These are phyloP conservation scores for Acropora yongei DNA, from an alignment of 64 coral and sea anemone genomes.

Conservation along the genomic window DNA sequence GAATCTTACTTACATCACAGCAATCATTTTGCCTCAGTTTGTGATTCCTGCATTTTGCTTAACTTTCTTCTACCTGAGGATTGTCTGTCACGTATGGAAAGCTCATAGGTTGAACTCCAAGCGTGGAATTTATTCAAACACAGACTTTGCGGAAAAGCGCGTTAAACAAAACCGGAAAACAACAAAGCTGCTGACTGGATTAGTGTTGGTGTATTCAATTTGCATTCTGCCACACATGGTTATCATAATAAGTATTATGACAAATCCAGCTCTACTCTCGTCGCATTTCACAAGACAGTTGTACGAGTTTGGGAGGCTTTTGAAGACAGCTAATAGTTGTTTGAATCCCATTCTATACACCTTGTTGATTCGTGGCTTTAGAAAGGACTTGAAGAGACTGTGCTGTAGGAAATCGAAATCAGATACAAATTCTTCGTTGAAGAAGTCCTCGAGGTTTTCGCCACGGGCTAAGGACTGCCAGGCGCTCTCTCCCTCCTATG, in stretches of 20 bases:
- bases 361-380: constrained; percentile 66
- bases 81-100: constrained; percentile 62
- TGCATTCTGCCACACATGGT: constrained; percentile 82
- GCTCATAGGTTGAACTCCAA: constrained; percentile 63
- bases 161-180: constrained; percentile 82
- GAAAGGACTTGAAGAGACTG: constrained; percentile 61
- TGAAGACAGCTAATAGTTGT: constrained; percentile 81
- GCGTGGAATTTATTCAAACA: constrained; percentile 58
- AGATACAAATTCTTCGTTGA: background rate
- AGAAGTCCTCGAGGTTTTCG: background rate
- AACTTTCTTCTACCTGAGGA: constrained; percentile 53
- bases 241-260: constrained; percentile 69
- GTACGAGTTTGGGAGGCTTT: constrained; percentile 81
- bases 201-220: constrained; percentile 74
- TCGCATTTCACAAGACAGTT: constrained; percentile 66
- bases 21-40: constrained; percentile 75
- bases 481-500: too few relatives aligned
- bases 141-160: constrained; percentile 42
- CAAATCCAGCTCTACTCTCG: constrained; percentile 37
- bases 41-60: constrained; percentile 79
- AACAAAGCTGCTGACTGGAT: constrained; percentile 75
- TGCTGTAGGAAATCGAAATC: background rate
- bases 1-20: constrained; percentile 77
- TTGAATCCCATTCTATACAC: constrained; percentile 79
- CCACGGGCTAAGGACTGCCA: background rate